phyloP scores from a whole-genome alignment of 2,113 vertebrate species.

The Sigmodon hispidus region DNA sequence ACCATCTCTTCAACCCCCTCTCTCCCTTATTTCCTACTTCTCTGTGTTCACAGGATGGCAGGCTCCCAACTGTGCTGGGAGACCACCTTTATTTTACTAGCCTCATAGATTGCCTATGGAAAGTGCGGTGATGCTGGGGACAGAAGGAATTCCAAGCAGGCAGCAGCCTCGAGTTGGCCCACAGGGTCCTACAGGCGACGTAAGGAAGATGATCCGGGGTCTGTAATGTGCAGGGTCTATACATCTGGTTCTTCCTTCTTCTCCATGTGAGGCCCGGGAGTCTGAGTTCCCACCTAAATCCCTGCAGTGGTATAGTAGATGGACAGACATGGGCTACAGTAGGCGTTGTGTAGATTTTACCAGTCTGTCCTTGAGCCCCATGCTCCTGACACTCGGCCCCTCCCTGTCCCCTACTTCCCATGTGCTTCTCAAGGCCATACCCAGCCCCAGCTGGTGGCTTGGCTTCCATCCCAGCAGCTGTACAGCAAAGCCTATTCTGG shows the following conservation, averaged over 20 bases:
- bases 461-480: neutral
- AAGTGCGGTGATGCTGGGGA: neutral
- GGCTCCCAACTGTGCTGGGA: neutral
- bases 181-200: neutral
- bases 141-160: neutral
- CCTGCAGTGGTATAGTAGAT: accelerated
- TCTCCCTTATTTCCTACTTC: accelerated
- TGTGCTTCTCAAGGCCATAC: neutral
- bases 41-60: accelerated
- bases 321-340: neutral
- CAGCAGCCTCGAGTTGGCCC: neutral
- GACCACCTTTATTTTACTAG: neutral
- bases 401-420: neutral
- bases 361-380: neutral
- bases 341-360: accelerated
- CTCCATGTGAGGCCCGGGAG: neutral
- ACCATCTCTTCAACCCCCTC: accelerated
- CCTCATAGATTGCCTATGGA: neutral
- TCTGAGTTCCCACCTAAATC: neutral
- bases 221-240: accelerated
- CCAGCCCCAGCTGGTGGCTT: constrained; percentile 41
- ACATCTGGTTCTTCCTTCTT: neutral
- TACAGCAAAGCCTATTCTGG: neutral
- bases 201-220: accelerated
- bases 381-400: neutral